A percentile compares a stretch with the other conserved stretches of the same genome.
Evolutionary conservation across 2,888 invertebrate species (phyloP).

Genomic region (Oscheius sp.): DNA sequence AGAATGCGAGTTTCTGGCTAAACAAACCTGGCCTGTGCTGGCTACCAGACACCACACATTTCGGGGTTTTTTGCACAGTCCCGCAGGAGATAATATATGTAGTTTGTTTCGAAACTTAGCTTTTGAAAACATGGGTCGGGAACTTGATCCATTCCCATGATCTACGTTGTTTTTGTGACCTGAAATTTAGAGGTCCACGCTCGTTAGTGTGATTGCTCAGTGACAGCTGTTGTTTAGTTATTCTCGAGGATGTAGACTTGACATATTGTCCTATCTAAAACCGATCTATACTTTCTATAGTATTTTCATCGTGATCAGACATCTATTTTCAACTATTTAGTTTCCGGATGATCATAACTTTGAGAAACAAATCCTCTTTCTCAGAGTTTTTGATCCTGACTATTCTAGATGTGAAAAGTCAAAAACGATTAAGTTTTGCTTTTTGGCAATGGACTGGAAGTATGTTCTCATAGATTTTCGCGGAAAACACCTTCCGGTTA

Average conservation of each 20-base stretch:
- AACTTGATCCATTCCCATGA: neutral
- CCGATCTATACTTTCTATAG: neutral
- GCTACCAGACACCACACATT: neutral
- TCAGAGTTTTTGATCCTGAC: no score
- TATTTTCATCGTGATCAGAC: no score
- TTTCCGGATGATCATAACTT: no score
- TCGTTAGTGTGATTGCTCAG: constrained; percentile 5
- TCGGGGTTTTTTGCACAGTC: neutral
- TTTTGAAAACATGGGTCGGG: no score
- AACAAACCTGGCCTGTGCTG: constrained; percentile 25
- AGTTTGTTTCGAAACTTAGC: no score
- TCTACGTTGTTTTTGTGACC: constrained; percentile 6
- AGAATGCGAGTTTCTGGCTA: constrained; percentile 31
- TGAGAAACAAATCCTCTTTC: no score
- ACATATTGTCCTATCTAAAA: constrained; percentile 4
- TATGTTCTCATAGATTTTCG: constrained; percentile 1
- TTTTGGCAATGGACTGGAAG: neutral
- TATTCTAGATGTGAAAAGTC: no score
- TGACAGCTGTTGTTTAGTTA: constrained; percentile 35
- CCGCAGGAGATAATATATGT: no score
- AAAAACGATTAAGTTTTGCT: no score
- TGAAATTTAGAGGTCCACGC: constrained; percentile 25
- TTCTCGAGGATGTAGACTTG: constrained; percentile 9
- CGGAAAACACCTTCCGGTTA: constrained; percentile 17
- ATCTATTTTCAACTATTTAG: no score